phyloP scores from a whole-genome alignment of 2,797 vertebrate genomes.

The Gambelia wislizenii region DNA sequence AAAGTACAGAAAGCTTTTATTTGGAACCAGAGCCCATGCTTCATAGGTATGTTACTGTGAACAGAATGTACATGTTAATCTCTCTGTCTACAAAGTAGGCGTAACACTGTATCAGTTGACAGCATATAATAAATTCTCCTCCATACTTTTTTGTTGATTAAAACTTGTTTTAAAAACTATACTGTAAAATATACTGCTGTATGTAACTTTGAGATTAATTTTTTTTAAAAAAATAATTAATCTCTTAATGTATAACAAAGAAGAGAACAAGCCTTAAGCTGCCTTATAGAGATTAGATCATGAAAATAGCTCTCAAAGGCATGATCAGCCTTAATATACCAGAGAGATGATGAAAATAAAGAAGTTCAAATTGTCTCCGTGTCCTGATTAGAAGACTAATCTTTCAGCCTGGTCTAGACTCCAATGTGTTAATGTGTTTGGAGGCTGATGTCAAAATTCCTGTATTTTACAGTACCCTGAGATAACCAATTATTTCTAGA shows the following conservation, averaged over 20 bases:
- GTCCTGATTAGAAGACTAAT: constrained; percentile 31
- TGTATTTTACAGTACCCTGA: not conserved
- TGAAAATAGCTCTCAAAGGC: constrained; percentile 22
- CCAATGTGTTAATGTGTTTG: not conserved
- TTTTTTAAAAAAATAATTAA: too few relatives aligned
- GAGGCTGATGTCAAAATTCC: not conserved
- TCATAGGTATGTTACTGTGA: not conserved
- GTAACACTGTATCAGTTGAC: not conserved
- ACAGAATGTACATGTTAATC: not conserved
- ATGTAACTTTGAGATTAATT: not conserved
- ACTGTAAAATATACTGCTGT: not conserved
- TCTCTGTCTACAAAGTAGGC: not conserved
- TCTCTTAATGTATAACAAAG: not conserved
- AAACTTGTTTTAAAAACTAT: not conserved
- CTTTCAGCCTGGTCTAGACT: too few relatives aligned
- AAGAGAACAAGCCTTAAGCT: not conserved
- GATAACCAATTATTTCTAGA: too few relatives aligned
- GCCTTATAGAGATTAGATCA: constrained; percentile 20
- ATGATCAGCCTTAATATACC: constrained; percentile 33
- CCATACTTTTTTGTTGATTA: not conserved
- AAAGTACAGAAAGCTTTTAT: not conserved
- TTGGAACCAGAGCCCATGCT: not conserved
- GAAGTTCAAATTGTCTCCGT: constrained; percentile 16
- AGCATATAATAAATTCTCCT: not conserved
- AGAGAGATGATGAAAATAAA: constrained; percentile 17